Evolutionary conservation across 1,140 invertebrate genomes (phyloP).

Genomic region (Holcopasites calliopsidis): DNA sequence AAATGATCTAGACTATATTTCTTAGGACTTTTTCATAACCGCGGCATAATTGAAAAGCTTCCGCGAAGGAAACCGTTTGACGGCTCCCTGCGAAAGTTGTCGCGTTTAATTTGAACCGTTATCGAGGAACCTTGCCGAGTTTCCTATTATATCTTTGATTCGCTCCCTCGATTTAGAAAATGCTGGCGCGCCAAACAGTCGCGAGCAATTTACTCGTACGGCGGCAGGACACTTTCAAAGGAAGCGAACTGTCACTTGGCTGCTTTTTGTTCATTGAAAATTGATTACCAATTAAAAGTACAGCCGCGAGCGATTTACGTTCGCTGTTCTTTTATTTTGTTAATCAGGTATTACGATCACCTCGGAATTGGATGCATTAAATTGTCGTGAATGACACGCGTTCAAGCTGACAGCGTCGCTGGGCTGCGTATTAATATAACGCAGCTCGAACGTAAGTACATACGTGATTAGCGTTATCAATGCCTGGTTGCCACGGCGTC

Average conservation of each 20-base stretch:
- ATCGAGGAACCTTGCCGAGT: neutral
- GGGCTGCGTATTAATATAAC: slow-evolving; percentile 38
- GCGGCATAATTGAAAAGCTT: slow-evolving; percentile 15
- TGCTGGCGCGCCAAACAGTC: neutral
- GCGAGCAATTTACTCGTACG: neutral
- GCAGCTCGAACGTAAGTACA: slow-evolving; percentile 29
- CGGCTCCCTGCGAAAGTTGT: neutral
- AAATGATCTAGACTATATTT: slow-evolving; percentile 32
- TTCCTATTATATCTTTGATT: neutral
- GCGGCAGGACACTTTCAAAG: no score
- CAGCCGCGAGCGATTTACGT: no score
- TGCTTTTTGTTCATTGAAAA: neutral
- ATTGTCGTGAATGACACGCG: slow-evolving; percentile 22
- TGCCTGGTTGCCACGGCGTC: neutral
- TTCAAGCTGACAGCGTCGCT: slow-evolving; percentile 1
- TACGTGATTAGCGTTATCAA: slow-evolving; percentile 46
- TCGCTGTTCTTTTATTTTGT: no score
- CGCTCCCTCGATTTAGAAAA: neutral
- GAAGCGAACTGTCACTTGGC: neutral
- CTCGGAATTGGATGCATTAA: slow-evolving; percentile 34
- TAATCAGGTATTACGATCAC: neutral
- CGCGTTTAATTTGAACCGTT: neutral
- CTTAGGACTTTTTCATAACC: neutral
- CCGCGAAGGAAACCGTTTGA: neutral
- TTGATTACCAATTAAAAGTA: no score